Conservation (phyloP, 2,797 vertebrate genomes). For the Rhinella marina region DNA sequence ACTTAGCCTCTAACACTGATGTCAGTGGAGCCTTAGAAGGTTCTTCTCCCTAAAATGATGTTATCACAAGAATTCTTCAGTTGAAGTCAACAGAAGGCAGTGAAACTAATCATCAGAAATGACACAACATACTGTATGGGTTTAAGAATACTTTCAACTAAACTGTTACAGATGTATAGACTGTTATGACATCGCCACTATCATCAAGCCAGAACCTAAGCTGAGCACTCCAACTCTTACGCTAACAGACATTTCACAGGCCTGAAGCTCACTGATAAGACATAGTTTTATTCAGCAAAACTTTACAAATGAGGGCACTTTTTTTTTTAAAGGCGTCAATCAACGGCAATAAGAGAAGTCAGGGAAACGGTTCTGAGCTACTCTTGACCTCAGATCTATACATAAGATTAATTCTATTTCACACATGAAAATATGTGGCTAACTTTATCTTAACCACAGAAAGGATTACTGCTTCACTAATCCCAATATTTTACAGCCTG, state of each 20-base stretch:
- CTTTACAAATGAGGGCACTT: background rate
- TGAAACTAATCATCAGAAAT: background rate
- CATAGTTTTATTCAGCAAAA: background rate
- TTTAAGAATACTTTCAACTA: background rate
- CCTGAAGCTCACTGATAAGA: background rate
- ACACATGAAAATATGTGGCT: background rate
- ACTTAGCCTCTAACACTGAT: background rate
- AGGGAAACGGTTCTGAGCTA: background rate
- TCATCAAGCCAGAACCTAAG: background rate
- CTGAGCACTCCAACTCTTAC: background rate
- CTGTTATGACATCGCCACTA: slow-evolving; percentile 25
- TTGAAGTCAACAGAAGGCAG: background rate
- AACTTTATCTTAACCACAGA: background rate
- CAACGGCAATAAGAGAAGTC: background rate
- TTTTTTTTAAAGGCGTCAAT: background rate
- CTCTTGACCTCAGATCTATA: background rate
- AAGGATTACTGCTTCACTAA: background rate
- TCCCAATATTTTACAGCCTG: background rate
- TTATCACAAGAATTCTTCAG: background rate
- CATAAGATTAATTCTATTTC: background rate
- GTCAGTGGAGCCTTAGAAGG: background rate
- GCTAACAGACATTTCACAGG: slow-evolving; percentile 9
- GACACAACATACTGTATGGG: background rate
- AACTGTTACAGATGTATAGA: background rate
- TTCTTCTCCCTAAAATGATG: background rate